Evolutionary conservation across 2,797 vertebrate species (phyloP).

Genomic region (Ammospiza maritima): DNA sequence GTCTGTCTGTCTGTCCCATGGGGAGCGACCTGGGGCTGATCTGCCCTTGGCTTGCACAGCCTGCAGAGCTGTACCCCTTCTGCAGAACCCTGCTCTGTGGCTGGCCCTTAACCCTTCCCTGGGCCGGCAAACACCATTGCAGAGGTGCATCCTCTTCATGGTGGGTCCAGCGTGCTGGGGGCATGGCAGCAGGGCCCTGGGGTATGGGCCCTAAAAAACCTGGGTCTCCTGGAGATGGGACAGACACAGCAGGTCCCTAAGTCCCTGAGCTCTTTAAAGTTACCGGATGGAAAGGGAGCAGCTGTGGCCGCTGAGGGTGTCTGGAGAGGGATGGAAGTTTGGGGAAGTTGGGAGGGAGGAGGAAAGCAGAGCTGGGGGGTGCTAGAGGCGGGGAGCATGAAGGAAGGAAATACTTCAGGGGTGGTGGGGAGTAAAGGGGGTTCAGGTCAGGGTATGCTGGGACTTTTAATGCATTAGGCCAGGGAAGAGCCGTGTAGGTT

Average conservation of each 20-base stretch:
- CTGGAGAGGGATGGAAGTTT: neutral
- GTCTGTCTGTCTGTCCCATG: neutral
- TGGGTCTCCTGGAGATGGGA: accelerated
- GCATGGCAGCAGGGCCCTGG: neutral
- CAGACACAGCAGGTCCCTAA: neutral
- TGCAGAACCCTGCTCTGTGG: no score
- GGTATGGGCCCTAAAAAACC: neutral
- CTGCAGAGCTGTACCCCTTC: neutral
- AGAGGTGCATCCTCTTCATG: accelerated
- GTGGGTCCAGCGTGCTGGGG: accelerated
- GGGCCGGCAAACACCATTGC: accelerated
- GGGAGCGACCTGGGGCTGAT: neutral
- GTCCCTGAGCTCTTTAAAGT: neutral
- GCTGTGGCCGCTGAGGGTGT: neutral
- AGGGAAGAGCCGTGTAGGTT: neutral
- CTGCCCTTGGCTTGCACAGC: neutral
- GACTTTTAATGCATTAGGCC: neutral
- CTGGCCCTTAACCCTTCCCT: neutral
- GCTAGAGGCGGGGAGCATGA: neutral
- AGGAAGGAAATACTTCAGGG: neutral
- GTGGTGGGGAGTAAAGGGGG: neutral
- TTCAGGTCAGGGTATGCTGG: neutral
- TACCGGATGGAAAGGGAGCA: neutral
- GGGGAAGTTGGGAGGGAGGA: neutral
- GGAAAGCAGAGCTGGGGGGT: neutral